These are phyloP conservation scores for Gryon sp. DNA, from an alignment of 1,140 invertebrate genomes.

Conservation along the genomic window DNA sequence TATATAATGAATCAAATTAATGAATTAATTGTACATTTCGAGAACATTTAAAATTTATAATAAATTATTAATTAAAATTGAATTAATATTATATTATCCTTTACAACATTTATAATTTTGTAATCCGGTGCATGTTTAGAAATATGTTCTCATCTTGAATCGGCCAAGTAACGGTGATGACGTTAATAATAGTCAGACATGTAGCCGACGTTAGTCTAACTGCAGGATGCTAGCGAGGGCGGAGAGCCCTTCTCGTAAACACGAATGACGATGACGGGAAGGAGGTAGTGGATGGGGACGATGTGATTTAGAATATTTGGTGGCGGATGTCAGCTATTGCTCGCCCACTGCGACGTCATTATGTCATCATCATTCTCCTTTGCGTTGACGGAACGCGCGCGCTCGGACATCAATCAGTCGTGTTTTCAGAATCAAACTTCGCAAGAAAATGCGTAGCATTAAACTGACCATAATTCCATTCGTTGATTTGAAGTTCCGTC, in stretches of 20 bases:
- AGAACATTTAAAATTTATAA: no score
- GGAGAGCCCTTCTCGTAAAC: constrained; percentile 70
- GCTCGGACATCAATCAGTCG: constrained; percentile 75
- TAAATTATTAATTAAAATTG: no score
- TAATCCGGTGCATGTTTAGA: constrained; percentile 54
- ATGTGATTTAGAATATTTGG: constrained; percentile 79
- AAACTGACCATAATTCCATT: no score
- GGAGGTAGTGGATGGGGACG: constrained; percentile 64
- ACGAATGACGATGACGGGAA: constrained; percentile 73
- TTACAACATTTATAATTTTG: constrained; percentile 50
- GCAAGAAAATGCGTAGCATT: constrained; percentile 70
- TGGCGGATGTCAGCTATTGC: constrained; percentile 79
- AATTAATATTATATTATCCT: no score
- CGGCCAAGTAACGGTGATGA: constrained; percentile 44
- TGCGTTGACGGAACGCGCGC: constrained; percentile 78
- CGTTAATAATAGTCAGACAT: constrained; percentile 66
- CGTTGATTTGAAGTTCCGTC: constrained; percentile 75
- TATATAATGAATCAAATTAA: no score
- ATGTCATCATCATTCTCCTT: constrained; percentile 79
- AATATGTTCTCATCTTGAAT: constrained; percentile 59
- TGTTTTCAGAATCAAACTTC: constrained; percentile 66
- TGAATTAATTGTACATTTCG: no score
- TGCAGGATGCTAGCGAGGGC: constrained; percentile 61
- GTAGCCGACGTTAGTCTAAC: constrained; percentile 61
- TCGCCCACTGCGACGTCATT: constrained; percentile 79